phyloP scores from a whole-genome alignment of 1,140 invertebrate species.

The Conus betulinus region DNA sequence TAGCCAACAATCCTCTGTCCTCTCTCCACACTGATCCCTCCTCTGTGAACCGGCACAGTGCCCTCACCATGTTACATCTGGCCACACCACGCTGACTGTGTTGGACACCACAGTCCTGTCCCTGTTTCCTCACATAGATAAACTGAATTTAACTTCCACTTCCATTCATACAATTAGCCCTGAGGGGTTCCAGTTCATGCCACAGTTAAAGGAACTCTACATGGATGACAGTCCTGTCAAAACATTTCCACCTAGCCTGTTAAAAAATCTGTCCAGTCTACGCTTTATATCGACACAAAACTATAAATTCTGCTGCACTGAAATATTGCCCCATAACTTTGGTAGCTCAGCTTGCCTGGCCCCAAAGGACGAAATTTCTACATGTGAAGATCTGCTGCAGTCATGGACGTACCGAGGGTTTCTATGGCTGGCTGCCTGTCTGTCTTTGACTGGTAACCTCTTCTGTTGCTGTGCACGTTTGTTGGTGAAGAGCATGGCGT shows the following conservation, averaged over 20 bases:
- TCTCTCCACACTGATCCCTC: not conserved
- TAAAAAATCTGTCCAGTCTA: not conserved
- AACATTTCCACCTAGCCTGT: no score
- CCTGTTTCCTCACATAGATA: no score
- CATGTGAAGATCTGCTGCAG: constrained; percentile 48
- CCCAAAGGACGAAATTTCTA: constrained; percentile 44
- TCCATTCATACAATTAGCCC: no score
- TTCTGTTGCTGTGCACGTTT: constrained; percentile 38
- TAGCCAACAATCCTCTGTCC: no score
- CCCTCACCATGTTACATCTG: no score
- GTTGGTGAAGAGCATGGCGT: not conserved
- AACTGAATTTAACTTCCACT: no score
- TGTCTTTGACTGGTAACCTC: constrained; percentile 53
- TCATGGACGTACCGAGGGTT: constrained; percentile 36
- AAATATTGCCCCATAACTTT: not conserved
- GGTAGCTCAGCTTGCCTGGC: constrained; percentile 38
- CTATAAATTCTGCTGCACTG: constrained; percentile 48
- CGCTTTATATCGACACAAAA: constrained; percentile 34
- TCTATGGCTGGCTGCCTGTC: constrained; percentile 43
- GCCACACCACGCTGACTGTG: no score
- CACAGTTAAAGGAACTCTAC: no score
- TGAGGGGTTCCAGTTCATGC: no score
- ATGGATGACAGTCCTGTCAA: no score
- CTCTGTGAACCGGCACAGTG: no score
- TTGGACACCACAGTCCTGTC: no score